A percentile compares a stretch with the other conserved stretches of the same genome.
Evolutionary conservation across 1,140 invertebrate species (phyloP).

Genomic region (Sitodiplosis mosellana): DNA sequence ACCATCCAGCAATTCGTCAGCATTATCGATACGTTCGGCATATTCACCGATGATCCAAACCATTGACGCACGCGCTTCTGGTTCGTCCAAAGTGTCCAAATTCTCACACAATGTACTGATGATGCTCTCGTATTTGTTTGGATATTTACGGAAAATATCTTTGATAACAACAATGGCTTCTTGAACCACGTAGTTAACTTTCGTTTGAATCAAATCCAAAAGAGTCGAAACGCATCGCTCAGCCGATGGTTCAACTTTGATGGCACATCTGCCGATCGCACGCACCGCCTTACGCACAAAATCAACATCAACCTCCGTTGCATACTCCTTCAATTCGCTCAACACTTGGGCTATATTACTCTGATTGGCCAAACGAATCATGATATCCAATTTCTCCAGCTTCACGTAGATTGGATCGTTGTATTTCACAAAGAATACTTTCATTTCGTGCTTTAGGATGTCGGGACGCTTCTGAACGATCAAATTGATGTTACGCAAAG

Average conservation of each 20-base stretch:
- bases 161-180: conserved; percentile 99
- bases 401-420: conserved; percentile 99
- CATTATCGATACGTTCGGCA: conserved; percentile 98
- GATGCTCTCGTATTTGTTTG: conserved; percentile 99
- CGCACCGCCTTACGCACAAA: conserved; percentile 97
- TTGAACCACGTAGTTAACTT: conserved; percentile 99
- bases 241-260: conserved; percentile 97
- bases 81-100: conserved; percentile 95
- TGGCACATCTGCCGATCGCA: conserved; percentile 97
- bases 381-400: conserved; percentile 97
- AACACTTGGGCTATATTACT: conserved; percentile 97
- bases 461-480: conserved; percentile 98
- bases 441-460: conserved; percentile 99
- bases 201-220: conserved; percentile 98
- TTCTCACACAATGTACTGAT: conserved; percentile 99
- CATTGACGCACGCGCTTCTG: conserved; percentile 98
- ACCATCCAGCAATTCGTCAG: conserved; percentile 93
- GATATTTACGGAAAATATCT: conserved; percentile 99
- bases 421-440: conserved; percentile 99
- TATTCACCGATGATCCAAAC: conserved; percentile 99
- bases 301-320: conserved; percentile 99
- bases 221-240: conserved; percentile 97
- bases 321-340: conserved; percentile 97
- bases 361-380: conserved; percentile 96
- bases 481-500: conserved; percentile 93